Evolutionary conservation across 2,888 invertebrate species (phyloP), one percentile per base, ranked within the genome.

Genomic region (Monopis laevigella): DNA sequence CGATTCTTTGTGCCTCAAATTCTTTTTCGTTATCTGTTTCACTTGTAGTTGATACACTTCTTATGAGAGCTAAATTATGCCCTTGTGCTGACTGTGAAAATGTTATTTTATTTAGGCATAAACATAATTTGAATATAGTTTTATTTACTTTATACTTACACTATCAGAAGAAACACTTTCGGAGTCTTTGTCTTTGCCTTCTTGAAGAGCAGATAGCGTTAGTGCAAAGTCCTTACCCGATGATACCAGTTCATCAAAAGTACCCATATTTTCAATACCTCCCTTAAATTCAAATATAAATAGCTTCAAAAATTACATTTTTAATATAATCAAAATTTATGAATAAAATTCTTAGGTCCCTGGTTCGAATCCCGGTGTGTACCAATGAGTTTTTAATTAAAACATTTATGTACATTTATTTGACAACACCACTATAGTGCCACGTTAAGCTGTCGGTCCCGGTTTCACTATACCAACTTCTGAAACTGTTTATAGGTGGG

Each of bases 161-260:
- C 55, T 34, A 24, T 28, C 61, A 26, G 64, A 59, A 13, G 52
- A 56, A 11, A 65, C 27, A 43, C 65, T 72, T 5, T 69, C 70
- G 0, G 59, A 49, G 43, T 78, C 77, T 41, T 67, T 67, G 8
- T 72, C 73, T 49, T 73, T 74, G 13, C 63, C 64, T 45, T 82
- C 81, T 45, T 78, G 77, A 38, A 72, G 45, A 1, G 67, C 54
- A 1, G 66, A 54, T 39, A 86, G 56, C 57, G 86, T 55, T 62
- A 83, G 71, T 0, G 85, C 73, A 44, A 88, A 85, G 38, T 86
- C 82, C 60, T 85, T 74, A 1, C 85, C 84, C 1, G 80, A 75
- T 5, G 73, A 62, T 10, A 80, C 71, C 7, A 87, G 57, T 41
- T 87, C 84, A 5, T 81, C 67, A 45, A 83, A 86, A 0, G 83